Conservation (phyloP, 2,888 invertebrate genomes). For the Drosophila mercatorum region DNA sequence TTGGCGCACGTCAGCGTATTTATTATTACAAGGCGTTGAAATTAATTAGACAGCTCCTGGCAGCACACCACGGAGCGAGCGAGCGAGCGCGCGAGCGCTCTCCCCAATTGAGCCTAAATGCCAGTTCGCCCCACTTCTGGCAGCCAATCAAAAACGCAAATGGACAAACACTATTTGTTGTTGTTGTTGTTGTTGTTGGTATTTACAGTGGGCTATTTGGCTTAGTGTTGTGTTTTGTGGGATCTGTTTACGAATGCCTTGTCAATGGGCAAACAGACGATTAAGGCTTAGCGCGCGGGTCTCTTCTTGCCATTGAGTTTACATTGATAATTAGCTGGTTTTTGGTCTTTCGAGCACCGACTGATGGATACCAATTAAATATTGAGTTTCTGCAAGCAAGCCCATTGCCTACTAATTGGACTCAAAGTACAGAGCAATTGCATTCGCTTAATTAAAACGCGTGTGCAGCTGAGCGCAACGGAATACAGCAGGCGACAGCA, state of each 20-base stretch:
- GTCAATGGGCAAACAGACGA: slow-evolving; percentile 27
- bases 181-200: not conserved
- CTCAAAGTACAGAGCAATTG: not conserved
- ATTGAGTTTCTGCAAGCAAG: slow-evolving; percentile 20
- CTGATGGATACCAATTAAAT: slow-evolving; percentile 27
- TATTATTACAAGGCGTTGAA: slow-evolving; percentile 74
- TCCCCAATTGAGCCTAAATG: not conserved
- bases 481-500: not conserved
- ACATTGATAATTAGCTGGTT: slow-evolving; percentile 7
- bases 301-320: not conserved
- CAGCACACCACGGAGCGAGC: not conserved
- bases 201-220: slow-evolving; percentile 18
- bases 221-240: not conserved
- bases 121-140: slow-evolving; percentile 1
- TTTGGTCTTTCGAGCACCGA: not conserved
- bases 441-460: slow-evolving; percentile 28
- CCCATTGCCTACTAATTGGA: slow-evolving; percentile 4
- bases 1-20: slow-evolving; percentile 58
- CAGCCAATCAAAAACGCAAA: slow-evolving; percentile 1
- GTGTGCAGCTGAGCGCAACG: too few species aligned
- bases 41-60: slow-evolving; percentile 59
- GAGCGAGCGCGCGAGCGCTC: not conserved
- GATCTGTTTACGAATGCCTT: slow-evolving; percentile 6
- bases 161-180: slow-evolving; percentile 15
- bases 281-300: not conserved